phyloP scores from a whole-genome alignment of 1,140 invertebrate genomes.

The Diprion similis region DNA sequence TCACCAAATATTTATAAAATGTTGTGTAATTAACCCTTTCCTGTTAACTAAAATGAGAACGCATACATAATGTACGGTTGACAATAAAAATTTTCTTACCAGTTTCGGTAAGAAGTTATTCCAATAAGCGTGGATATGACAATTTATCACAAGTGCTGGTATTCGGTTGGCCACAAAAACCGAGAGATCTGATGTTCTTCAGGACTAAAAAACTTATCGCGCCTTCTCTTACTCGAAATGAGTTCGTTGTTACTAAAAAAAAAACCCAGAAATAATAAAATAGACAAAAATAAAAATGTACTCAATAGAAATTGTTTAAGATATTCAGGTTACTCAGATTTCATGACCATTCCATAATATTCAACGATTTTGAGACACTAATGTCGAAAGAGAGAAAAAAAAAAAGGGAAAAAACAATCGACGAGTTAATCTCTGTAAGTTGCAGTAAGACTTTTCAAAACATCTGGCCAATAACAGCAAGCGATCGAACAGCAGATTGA shows the following conservation, averaged over 20 bases:
- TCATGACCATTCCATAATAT: background rate
- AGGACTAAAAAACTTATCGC: too few relatives aligned
- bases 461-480: slow-evolving; percentile 57
- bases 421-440: slow-evolving; percentile 15
- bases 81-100: background rate
- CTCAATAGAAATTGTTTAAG: too few relatives aligned
- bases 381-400: background rate
- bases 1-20: background rate
- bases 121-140: background rate
- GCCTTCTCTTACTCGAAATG: too few relatives aligned
- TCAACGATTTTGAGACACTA: background rate
- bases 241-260: too few relatives aligned
- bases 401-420: too few relatives aligned
- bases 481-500: slow-evolving; percentile 53
- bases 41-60: background rate
- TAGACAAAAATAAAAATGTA: too few relatives aligned
- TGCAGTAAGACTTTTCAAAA: slow-evolving; percentile 37
- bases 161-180: background rate
- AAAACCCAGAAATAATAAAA: too few relatives aligned
- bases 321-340: too few relatives aligned
- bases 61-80: background rate
- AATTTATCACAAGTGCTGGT: slow-evolving; percentile 2
- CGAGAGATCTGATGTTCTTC: too few relatives aligned
- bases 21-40: background rate
- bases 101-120: background rate